Base-by-base conservation (phyloP, 2,888 invertebrate species). In the Drosophila pseudotakahashii region DNA sequence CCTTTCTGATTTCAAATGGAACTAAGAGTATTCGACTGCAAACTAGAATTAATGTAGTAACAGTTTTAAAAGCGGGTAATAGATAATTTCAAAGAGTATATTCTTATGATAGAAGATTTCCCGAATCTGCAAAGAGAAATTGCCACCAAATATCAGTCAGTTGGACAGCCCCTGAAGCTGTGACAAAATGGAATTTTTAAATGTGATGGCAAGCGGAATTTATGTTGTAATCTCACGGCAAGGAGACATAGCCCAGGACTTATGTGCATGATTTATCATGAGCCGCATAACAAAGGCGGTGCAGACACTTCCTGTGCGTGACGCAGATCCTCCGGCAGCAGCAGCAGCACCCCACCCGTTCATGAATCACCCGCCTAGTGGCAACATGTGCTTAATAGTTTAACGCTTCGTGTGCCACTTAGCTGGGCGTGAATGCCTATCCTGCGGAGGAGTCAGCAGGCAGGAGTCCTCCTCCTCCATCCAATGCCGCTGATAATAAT, bases 321-420 rank as follows among this genome's bases (percentile, higher is more conserved):
- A 51, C 36, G 23, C 34, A 19, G 19, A 11, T 19, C 34, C 41
- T 34, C 23, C 41, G 7, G 7, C 32, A 26, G 6, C 7, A 30
- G 7, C 32, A 26, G 6, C 7, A 30, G 30, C 7, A 1, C 30
- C 14, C 30, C 34, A 7, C 14, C 30, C 34, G 10, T 11, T 4
- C 32, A 54, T 55, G 54, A 58, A 14, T 59, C 55, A 32, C 32
- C 54, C 54, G 14, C 53, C 54, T 69, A 64, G 68, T 67, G 64
- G 69, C 67, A 72, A 73, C 76, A 70, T 78, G 64, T 70, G 67
- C 71, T 78, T 78, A 78, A 87, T 84, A 81, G 85, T 78, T 78
- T 78, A 75, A 73, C 81, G 81, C 85, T 73, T 76, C 85, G 51
- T 83, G 72, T 75, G 61, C 67, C 73, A 78, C 71, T 73, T 75